A percentile compares a stretch with the other conserved stretches of the same genome.
phyloP scores from a whole-genome alignment of 1,140 invertebrate species.

The Muscidifurax raptorellus region DNA sequence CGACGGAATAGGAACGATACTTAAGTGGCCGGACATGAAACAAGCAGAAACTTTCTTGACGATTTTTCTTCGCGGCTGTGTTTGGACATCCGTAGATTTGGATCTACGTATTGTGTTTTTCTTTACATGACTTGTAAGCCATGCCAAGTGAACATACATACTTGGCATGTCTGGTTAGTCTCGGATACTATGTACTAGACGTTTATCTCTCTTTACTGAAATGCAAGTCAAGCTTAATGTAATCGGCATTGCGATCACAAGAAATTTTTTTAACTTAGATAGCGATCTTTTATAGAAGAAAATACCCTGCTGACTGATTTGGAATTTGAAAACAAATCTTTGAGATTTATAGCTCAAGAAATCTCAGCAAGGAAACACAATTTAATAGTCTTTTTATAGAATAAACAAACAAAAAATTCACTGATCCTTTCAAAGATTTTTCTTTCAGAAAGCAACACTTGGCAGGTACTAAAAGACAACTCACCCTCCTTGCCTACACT shows the following conservation, averaged over 20 bases:
- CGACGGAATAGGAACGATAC: slow-evolving; percentile 28
- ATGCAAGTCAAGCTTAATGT: too few relatives aligned
- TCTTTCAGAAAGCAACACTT: background rate
- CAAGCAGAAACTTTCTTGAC: background rate
- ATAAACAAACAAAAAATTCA: background rate
- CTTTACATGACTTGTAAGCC: too few relatives aligned
- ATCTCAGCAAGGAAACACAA: too few relatives aligned
- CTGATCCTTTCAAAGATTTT: background rate
- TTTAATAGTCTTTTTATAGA: too few relatives aligned
- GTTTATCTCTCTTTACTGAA: too few relatives aligned
- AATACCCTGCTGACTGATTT: too few relatives aligned
- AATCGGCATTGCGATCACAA: too few relatives aligned
- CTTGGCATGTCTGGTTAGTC: background rate
- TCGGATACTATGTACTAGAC: background rate
- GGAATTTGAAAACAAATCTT: too few relatives aligned
- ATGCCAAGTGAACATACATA: background rate
- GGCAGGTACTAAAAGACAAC: background rate
- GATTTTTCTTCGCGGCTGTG: slow-evolving; percentile 31
- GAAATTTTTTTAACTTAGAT: too few relatives aligned
- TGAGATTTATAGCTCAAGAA: too few relatives aligned
- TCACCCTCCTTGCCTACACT: background rate
- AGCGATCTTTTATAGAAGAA: too few relatives aligned
- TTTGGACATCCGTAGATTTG: too few relatives aligned
- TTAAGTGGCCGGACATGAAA: slow-evolving; percentile 7
- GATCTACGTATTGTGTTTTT: background rate